Base-by-base conservation (phyloP, 2,113 vertebrate species). In the Salvelinus fontinalis region DNA sequence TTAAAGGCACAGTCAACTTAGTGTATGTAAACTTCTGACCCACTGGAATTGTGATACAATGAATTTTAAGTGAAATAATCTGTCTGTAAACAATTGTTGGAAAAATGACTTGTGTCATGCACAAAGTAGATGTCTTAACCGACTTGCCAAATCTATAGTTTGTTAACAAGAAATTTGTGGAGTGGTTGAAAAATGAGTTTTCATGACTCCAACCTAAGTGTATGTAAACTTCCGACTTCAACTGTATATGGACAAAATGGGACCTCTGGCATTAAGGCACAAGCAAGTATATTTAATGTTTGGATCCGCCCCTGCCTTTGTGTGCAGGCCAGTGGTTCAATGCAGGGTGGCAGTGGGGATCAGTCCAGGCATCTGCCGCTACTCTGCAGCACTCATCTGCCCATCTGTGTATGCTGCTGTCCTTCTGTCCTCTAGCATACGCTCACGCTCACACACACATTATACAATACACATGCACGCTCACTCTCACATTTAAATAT, bases 321-420 rank as follows among this genome's bases (percentile, higher is more conserved):
- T 93, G 82, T 84, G 39, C 71, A 71, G 79, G 84, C 81, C 83
- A 81, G 88, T 83, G 83, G 89, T 86, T 93, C 83, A 90, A 89
- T 90, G 86, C 82, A 83, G 86, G 84, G 81, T 82, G 79, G 84
- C 83, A 34, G 31, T 26, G 7, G 83, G 87, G 90, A 89, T 92
- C 91, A 93, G 84, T 81, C 82, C 81, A 89, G 90, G 91, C 92
- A 93, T 93, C 89, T 93, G 92, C 87, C 89, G 78, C 79, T 81
- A 81, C 82, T 84, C 81, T 82, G 82, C 87, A 88, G 83, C 83
- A 80, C 84, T 89, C 90, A 86, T 79, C 85, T 76, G 82, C 85
- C 91, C 92, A 92, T 92, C 92, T 93, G 90, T 90, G 88, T 85
- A 67, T 29, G 20, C 83, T 66, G 76, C 76, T 59, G 82, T 79